A percentile compares a stretch with the other conserved stretches of the same genome.
Evolutionary conservation across 1,140 invertebrate genomes (phyloP).

Genomic region (Drosophila parabipectinata): DNA sequence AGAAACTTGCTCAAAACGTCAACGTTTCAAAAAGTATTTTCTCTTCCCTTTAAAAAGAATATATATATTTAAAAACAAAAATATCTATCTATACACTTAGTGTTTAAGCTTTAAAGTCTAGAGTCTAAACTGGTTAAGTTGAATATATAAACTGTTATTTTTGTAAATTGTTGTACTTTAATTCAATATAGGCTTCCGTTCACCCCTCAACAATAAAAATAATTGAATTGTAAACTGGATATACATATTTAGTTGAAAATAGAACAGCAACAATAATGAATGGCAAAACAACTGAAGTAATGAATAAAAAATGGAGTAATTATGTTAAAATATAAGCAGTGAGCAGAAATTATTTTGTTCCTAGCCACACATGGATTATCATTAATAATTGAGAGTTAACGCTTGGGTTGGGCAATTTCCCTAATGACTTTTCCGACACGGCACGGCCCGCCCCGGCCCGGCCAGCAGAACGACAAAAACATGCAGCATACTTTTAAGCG

Average conservation of each 20-base stretch:
- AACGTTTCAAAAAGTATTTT: constrained; percentile 43
- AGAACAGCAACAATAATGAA: constrained; percentile 20
- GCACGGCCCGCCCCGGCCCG: not conserved
- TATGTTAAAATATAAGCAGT: constrained; percentile 25
- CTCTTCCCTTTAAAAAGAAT: constrained; percentile 30
- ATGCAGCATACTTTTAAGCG: constrained; percentile 59
- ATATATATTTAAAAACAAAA: not conserved
- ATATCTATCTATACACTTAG: constrained; percentile 24
- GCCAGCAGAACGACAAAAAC: constrained; percentile 21
- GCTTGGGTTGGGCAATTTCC: constrained; percentile 58
- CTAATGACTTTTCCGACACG: constrained; percentile 64
- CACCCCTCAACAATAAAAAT: not conserved
- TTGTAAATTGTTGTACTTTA: constrained; percentile 53
- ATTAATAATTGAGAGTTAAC: constrained; percentile 53
- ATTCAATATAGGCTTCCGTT: constrained; percentile 18
- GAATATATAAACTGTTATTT: constrained; percentile 40
- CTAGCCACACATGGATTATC: constrained; percentile 5
- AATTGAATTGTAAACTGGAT: constrained; percentile 17
- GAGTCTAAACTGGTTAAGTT: constrained; percentile 44
- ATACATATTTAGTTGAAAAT: constrained; percentile 19
- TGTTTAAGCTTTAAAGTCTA: constrained; percentile 41
- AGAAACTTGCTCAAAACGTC: constrained; percentile 23
- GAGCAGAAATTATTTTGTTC: constrained; percentile 20
- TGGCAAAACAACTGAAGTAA: constrained; percentile 36
- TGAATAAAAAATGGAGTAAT: constrained; percentile 56